phyloP scores from a whole-genome alignment of 2,113 vertebrate genomes.

The Anoura caudifer region DNA sequence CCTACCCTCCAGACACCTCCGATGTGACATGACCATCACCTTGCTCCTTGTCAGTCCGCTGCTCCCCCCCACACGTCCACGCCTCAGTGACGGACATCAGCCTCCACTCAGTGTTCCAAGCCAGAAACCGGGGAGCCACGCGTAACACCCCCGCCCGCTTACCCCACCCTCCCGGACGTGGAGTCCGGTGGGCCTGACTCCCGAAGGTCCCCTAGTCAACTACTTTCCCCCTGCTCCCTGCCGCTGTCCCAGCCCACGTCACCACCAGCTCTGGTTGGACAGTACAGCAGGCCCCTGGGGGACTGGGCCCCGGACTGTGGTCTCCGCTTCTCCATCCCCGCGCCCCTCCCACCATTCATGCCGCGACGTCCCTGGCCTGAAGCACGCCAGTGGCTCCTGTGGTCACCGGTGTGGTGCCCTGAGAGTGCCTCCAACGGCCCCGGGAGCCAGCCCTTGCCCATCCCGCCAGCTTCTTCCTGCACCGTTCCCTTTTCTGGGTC shows the following conservation, averaged over 20 bases:
- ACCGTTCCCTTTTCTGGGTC: background rate
- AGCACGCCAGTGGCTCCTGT: background rate
- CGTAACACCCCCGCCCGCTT: too few relatives aligned
- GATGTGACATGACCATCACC: background rate
- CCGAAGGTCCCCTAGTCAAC: rapidly evolving
- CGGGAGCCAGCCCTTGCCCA: background rate
- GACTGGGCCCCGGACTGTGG: background rate
- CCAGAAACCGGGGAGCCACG: background rate
- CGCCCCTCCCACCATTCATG: background rate
- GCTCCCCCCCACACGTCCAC: background rate
- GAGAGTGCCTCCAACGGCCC: too few relatives aligned
- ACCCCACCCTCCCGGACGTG: background rate
- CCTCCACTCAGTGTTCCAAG: background rate
- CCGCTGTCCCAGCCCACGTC: rapidly evolving
- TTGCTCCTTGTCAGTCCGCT: background rate
- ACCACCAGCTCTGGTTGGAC: background rate
- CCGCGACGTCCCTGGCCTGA: background rate
- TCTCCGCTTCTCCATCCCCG: too few relatives aligned
- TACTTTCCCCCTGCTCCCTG: background rate
- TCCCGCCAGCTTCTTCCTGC: background rate
- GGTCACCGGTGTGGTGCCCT: too few relatives aligned
- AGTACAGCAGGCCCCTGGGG: background rate
- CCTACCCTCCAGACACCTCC: background rate
- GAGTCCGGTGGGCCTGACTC: background rate
- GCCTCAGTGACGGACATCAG: background rate